Evolutionary conservation across 2,888 invertebrate species (phyloP), one percentile per base, ranked within the genome.

Genomic region (Magallana nippona): DNA sequence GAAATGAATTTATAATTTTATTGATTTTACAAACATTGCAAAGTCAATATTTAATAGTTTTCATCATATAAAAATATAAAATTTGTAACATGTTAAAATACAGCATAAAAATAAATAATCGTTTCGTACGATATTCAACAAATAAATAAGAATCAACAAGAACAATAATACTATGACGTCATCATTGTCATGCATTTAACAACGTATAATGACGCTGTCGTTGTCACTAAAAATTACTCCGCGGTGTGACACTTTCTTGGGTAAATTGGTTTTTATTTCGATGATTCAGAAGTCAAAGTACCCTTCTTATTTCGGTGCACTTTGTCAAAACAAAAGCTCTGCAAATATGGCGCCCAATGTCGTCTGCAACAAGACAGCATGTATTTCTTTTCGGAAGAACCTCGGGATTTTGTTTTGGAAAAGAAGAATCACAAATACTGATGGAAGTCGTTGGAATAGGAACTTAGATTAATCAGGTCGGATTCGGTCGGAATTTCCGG

Each of bases 401-500:
- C 44, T 44, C 44, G 44, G 44, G 44, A 44, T 44, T 44, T 44
- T 44, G 44, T 44, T 44, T 44, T 44, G 44, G 44, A 44, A 44
- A 44, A 44, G 8, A 44, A 22, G 2, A 10, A 63, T 63, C 63
- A 63, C 32, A 63, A 32, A 15, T 63, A 84, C 56, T 79, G 79
- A 8, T 55, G 77, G 57, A 58, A 85, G 78, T 87, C 86, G 15
- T 62, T 83, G 2, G 89, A 82, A 82, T 87, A 90, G n/a, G 83
- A 87, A 5, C 78, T 78, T n/a, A 91, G 83, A 63, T 91, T 91
- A 44, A 91, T 86, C 5, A 92, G 78, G 82, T 92, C 92, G 2
- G 90, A 87, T 22, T 90, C 91, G 3, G 88, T 91, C 5, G 91
- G 91, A 13, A 83, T 87, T 82, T 90, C 88, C 8, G 98, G 98